These are phyloP conservation scores for Notospermus geniculatus DNA, from an alignment of 1,140 invertebrate genomes.

Conservation along the genomic window DNA sequence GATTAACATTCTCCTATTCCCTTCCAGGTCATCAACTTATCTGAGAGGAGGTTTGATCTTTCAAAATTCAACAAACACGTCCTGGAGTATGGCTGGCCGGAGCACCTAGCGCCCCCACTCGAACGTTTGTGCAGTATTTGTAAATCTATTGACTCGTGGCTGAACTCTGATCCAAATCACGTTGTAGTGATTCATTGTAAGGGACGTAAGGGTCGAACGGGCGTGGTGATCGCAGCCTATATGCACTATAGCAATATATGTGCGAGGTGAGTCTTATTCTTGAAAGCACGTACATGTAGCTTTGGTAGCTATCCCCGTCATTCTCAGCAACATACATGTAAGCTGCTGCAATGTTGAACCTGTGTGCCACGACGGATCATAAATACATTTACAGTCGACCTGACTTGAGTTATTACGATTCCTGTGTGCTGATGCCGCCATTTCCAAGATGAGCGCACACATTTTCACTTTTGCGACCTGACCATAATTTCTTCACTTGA, in stretches of 20 bases:
- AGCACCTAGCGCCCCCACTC: conserved; percentile 80
- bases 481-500: too few relatives aligned
- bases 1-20: too few relatives aligned
- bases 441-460: too few relatives aligned
- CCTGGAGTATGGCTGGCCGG: conserved; percentile 80
- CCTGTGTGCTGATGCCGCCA: too few relatives aligned
- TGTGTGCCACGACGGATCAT: too few relatives aligned
- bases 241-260: conserved; percentile 93
- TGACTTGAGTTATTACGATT: too few relatives aligned
- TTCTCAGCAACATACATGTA: too few relatives aligned
- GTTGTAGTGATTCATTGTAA: conserved; percentile 86
- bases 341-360: too few relatives aligned
- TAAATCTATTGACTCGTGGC: conserved; percentile 89
- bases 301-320: too few relatives aligned
- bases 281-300: background rate
- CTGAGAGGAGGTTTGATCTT: conserved; percentile 68
- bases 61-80: conserved; percentile 57
- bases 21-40: conserved; percentile 83
- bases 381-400: too few relatives aligned
- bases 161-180: conserved; percentile 71
- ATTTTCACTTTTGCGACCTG: too few relatives aligned
- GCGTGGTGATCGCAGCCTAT: conserved; percentile 84
- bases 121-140: conserved; percentile 86
- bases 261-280: conserved; percentile 60
- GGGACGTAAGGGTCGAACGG: conserved; percentile 68